Evolutionary conservation across 1,140 invertebrate genomes (phyloP).

Genomic region (Hylaeus volcanicus): DNA sequence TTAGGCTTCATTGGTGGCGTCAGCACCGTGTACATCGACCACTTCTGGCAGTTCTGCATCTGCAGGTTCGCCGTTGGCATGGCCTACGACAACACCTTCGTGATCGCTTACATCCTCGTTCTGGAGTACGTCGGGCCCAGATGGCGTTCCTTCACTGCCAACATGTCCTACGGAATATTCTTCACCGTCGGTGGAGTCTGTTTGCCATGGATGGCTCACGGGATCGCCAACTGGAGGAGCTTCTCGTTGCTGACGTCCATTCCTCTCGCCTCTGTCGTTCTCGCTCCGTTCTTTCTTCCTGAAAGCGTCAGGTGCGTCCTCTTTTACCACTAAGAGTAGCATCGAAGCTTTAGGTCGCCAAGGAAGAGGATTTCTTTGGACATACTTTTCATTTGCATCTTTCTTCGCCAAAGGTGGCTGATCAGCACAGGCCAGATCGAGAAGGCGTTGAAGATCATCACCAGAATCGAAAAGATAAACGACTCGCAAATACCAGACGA

Average conservation of each 20-base stretch:
- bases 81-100: conserved; percentile 82
- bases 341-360: too few relatives aligned
- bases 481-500: conserved; percentile 78
- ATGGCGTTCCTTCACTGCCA: conserved; percentile 80
- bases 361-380: too few relatives aligned
- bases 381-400: background rate
- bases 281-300: conserved; percentile 73
- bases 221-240: conserved; percentile 80
- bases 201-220: conserved; percentile 79
- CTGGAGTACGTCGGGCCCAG: conserved; percentile 79
- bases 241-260: conserved; percentile 76
- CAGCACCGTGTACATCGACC: conserved; percentile 75
- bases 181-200: conserved; percentile 80
- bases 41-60: conserved; percentile 80
- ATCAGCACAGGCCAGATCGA: conserved; percentile 82
- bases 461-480: conserved; percentile 85
- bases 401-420: conserved; percentile 82
- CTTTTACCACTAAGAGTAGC: too few relatives aligned
- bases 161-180: conserved; percentile 82
- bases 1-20: conserved; percentile 80
- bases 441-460: conserved; percentile 82
- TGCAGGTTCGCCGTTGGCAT: conserved; percentile 82
- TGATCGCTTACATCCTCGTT: conserved; percentile 82
- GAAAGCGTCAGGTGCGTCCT: conserved; percentile 75
- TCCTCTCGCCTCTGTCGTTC: conserved; percentile 68